A percentile compares a stretch with the other conserved stretches of the same genome.
phyloP scores from a whole-genome alignment of 2,888 invertebrate species.

The Sarcophaga carnaria region DNA sequence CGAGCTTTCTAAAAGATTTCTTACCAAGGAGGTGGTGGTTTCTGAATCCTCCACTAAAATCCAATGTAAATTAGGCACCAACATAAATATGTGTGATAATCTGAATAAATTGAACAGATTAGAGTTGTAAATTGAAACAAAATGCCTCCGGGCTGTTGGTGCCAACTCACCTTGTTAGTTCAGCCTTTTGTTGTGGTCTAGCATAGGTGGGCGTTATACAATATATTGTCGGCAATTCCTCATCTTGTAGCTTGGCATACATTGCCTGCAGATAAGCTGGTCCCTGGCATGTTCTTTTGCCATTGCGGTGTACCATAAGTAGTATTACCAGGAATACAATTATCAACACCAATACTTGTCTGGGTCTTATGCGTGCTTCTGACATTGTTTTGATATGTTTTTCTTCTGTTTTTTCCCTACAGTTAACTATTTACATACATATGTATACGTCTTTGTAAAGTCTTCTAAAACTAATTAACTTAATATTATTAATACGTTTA shows the following conservation, averaged over 20 bases:
- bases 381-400: slow-evolving; percentile 72
- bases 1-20: slow-evolving; percentile 85
- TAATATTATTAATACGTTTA: neutral
- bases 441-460: neutral
- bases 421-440: neutral
- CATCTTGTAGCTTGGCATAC: slow-evolving; percentile 73
- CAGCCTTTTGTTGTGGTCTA: slow-evolving; percentile 95
- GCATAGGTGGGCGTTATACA: slow-evolving; percentile 96
- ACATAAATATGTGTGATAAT: slow-evolving; percentile 92
- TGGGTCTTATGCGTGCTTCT: slow-evolving; percentile 79
- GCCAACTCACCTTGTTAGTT: slow-evolving; percentile 88
- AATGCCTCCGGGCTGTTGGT: neutral
- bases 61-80: slow-evolving; percentile 95
- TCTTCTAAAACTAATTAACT: slow-evolving; percentile 26
- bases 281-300: slow-evolving; percentile 76
- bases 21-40: slow-evolving; percentile 85
- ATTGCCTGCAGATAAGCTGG: slow-evolving; percentile 77
- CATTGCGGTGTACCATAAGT: slow-evolving; percentile 78
- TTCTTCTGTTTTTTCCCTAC: neutral
- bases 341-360: slow-evolving; percentile 78
- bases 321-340: slow-evolving; percentile 77
- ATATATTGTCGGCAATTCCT: slow-evolving; percentile 87
- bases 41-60: slow-evolving; percentile 94
- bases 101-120: slow-evolving; percentile 80
- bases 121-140: slow-evolving; percentile 20